Evolutionary conservation across 2,888 invertebrate species (phyloP).

Genomic region (Ligdia adustata): DNA sequence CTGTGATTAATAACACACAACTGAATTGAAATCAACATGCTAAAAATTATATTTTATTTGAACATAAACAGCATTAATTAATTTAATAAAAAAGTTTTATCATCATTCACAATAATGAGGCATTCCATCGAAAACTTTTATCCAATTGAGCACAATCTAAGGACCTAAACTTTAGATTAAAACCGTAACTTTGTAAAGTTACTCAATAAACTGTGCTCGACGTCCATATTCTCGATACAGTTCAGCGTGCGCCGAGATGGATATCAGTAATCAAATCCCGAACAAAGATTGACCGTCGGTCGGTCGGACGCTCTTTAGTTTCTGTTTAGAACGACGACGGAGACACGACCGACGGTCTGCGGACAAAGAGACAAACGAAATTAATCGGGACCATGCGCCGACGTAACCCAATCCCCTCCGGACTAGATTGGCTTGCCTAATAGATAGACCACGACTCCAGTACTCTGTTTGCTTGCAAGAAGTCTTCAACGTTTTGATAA

Average conservation of each 20-base stretch:
- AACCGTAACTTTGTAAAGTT: slow-evolving; percentile 25
- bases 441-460: slow-evolving; percentile 51
- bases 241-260: slow-evolving; percentile 38
- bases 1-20: too few species aligned
- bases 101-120: slow-evolving; percentile 18
- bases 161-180: slow-evolving; percentile 24
- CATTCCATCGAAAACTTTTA: slow-evolving; percentile 10
- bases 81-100: too few species aligned
- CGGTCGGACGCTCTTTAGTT: slow-evolving; percentile 68
- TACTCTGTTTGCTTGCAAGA: slow-evolving; percentile 37
- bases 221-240: slow-evolving; percentile 27
- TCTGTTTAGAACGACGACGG: slow-evolving; percentile 46
- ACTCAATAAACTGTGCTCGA: slow-evolving; percentile 25
- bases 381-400: slow-evolving; percentile 77
- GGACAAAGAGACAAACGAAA: slow-evolving; percentile 79
- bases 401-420: slow-evolving; percentile 67
- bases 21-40: too few species aligned
- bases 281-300: slow-evolving; percentile 63
- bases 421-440: slow-evolving; percentile 50
- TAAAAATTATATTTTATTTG: too few species aligned
- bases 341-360: slow-evolving; percentile 36
- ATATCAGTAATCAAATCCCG: slow-evolving; percentile 72
- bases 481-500: slow-evolving; percentile 21
- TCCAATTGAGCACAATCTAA: slow-evolving; percentile 21
- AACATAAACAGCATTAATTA: too few species aligned